Evolutionary conservation across 2,113 vertebrate genomes (phyloP).

Genomic region (Saccopteryx leptura): DNA sequence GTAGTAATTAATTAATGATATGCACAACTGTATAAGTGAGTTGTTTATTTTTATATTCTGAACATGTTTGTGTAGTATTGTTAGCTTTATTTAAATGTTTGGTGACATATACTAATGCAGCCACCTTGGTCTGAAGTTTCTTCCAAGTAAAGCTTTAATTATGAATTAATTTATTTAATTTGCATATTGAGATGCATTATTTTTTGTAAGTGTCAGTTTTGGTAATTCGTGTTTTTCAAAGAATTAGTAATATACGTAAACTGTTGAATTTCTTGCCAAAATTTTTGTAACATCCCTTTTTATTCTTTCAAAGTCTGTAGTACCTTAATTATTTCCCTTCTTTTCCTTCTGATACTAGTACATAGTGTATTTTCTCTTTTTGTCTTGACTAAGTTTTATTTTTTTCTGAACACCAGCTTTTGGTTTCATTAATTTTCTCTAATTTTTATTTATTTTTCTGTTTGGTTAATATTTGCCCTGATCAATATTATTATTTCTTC

Average conservation of each 20-base stretch:
- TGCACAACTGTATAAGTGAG: not conserved
- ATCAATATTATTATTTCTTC: conserved; percentile 9
- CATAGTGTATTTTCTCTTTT: not conserved
- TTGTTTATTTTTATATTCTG: not conserved
- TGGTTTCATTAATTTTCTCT: not conserved
- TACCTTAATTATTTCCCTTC: not conserved
- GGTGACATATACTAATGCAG: not conserved
- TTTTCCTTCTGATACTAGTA: not conserved
- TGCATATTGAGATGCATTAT: not conserved
- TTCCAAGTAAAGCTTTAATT: not conserved
- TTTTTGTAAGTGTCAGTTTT: not conserved
- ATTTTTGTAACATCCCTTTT: not conserved
- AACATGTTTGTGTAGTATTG: not conserved
- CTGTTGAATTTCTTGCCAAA: not conserved
- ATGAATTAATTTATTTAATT: not conserved
- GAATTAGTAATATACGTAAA: not conserved
- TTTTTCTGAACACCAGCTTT: not conserved
- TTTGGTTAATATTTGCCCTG: not conserved
- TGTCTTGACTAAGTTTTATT: not conserved
- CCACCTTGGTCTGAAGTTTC: not conserved
- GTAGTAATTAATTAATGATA: not conserved
- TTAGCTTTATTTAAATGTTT: not conserved
- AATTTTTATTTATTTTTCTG: not conserved
- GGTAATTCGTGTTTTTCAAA: not conserved
- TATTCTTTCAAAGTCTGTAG: not conserved